Percentiles rank a stretch among this genome's conserved stretches.
phyloP scores from a whole-genome alignment of 1,140 invertebrate genomes.

The Caenorhabditis latens region DNA sequence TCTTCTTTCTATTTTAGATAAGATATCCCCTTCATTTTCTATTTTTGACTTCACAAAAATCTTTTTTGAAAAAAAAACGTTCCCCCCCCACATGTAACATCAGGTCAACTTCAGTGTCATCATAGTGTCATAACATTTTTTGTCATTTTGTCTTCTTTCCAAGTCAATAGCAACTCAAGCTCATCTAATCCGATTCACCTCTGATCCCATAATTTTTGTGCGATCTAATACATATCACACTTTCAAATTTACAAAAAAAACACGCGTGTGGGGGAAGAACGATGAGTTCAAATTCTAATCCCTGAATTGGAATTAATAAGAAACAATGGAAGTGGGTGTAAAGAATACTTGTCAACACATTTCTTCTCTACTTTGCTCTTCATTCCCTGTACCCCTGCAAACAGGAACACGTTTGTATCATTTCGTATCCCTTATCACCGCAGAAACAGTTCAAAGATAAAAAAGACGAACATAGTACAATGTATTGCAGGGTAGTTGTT shows the following conservation, averaged over 20 bases:
- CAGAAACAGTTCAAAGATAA: not conserved
- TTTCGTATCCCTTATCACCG: constrained; percentile 1
- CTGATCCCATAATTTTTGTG: not conserved
- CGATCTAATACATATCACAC: constrained; percentile 11
- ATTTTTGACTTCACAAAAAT: too few species aligned
- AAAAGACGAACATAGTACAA: constrained; percentile 19
- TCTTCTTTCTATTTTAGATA: too few species aligned
- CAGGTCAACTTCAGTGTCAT: too few species aligned
- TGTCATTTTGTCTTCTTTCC: not conserved
- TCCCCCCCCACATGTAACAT: too few species aligned
- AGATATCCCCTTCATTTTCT: too few species aligned
- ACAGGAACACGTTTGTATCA: constrained; percentile 32
- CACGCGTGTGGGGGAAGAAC: not conserved
- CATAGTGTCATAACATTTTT: not conserved
- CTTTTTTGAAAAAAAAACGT: too few species aligned
- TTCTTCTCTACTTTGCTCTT: constrained; percentile 8
- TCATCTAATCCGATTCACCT: constrained; percentile 3
- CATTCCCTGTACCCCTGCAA: constrained; percentile 8
- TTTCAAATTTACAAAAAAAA: not conserved
- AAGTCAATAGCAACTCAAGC: not conserved
- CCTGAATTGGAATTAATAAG: not conserved
- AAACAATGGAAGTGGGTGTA: not conserved
- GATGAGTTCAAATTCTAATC: constrained; percentile 33
- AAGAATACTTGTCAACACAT: not conserved
- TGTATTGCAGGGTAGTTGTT: not conserved